Base-by-base conservation (phyloP, 2,888 invertebrate genomes). In the Anorthoa munda region DNA sequence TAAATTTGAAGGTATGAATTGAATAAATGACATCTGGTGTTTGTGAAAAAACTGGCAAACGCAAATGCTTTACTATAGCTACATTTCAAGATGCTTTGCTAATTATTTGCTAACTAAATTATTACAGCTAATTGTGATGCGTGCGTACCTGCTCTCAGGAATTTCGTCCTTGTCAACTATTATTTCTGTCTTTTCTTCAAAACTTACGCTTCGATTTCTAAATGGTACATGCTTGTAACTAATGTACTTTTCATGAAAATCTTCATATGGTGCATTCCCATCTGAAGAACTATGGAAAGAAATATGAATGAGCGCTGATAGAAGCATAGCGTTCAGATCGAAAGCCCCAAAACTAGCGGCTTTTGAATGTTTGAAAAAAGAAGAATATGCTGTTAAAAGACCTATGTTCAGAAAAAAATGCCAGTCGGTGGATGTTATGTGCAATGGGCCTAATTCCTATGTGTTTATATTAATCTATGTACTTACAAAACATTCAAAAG, bases 221-320 rank as follows among this genome's bases (percentile, higher is more conserved):
- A 98, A 98, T 92, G 97, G 97, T 88, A 97, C 97, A 89, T 98
- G 97, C 95, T 97, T 94, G 96, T 94, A 96, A 93, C 97, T 97
- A 93, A 98, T 97, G 89, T 98, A 97, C 93, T 98, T 98, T 95
- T 98, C 98, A 93, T 98, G 98, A 93, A 98, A 98, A 92, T 98
- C 98, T 96, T 98, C 97, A 90, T 97, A 97, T 91, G 97, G 94
- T 92, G 94, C 95, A 95, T 96, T 96, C 78, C 96, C 96, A 92
- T 96, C 96, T 91, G 96, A 96, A 93, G 96, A 96, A 95, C 96
- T 96, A 96, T 92, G 94, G 94, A 96, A 94, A 96, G 93, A 95
- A 94, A 92, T 89, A 93, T 93, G 92, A 86, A 93, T 94, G 93
- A 92, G 92, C 90, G 92, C 92, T 92, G 89, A 91, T 91, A 90